A percentile compares a stretch with the other conserved stretches of the same genome.
Evolutionary conservation across 2,113 vertebrate species (phyloP).

Genomic region (Periophthalmodon schlosseri): DNA sequence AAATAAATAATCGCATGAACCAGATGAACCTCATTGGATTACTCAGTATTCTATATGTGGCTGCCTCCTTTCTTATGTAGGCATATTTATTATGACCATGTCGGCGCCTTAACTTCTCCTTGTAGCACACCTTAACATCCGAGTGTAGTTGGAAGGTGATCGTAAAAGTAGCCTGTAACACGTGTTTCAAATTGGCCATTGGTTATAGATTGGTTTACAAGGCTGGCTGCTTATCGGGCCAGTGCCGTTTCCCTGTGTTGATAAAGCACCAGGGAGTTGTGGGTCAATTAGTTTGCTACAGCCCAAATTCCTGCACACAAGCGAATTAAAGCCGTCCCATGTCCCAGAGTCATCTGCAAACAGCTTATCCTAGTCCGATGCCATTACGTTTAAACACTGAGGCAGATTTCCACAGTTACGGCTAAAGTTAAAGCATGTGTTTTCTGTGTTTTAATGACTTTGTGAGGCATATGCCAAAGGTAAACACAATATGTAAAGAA

Average conservation of each 20-base stretch:
- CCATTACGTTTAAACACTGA: conserved; percentile 34
- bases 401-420: conserved; percentile 47
- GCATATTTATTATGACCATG: conserved; percentile 1
- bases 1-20: too few species aligned
- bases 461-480: conserved; percentile 36
- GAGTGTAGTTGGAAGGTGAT: conserved; percentile 46
- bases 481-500: conserved; percentile 53
- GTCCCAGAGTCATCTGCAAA: conserved; percentile 44
- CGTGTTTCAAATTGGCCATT: conserved; percentile 82
- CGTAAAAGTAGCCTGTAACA: conserved; percentile 76
- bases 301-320: conserved; percentile 67
- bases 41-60: too few species aligned
- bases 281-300: conserved; percentile 79
- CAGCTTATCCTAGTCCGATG: conserved; percentile 36
- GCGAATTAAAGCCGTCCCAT: conserved; percentile 62
- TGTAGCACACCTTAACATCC: conserved; percentile 29
- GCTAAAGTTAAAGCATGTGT: conserved; percentile 37
- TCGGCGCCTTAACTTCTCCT: neutral
- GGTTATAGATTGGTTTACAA: conserved; percentile 81
- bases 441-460: conserved; percentile 36
- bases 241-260: conserved; percentile 70
- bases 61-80: neutral
- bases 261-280: conserved; percentile 79
- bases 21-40: too few species aligned
- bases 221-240: conserved; percentile 74